Evolutionary conservation across 2,113 vertebrate genomes (phyloP).

Genomic region (Taxidea taxus): DNA sequence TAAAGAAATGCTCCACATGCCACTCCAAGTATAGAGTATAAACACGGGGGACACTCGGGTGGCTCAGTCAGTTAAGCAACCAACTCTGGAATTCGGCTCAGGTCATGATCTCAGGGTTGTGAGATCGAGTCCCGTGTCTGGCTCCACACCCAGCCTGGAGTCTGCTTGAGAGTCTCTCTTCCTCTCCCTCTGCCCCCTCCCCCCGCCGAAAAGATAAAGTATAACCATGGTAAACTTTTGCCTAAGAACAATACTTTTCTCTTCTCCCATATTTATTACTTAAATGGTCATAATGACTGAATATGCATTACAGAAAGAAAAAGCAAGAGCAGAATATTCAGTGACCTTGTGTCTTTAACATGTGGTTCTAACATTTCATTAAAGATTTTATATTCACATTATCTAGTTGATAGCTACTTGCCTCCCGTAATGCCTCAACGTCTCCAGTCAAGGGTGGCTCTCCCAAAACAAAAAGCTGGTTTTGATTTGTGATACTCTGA

Average conservation of each 20-base stretch:
- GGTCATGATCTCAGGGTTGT: neutral
- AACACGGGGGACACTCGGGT: neutral
- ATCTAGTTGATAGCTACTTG: neutral
- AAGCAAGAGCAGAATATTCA: neutral
- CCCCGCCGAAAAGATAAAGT: neutral
- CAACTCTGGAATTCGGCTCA: neutral
- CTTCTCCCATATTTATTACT: neutral
- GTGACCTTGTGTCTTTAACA: neutral
- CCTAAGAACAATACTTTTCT: neutral
- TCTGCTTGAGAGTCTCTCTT: neutral
- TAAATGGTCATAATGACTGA: neutral
- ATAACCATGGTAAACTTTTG: neutral
- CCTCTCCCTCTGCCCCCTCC: neutral
- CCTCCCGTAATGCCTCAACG: neutral
- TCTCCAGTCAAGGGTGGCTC: neutral
- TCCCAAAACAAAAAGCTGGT: neutral
- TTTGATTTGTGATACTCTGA: neutral
- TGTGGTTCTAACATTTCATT: neutral
- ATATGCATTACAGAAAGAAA: neutral
- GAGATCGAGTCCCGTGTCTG: neutral
- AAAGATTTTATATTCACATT: neutral
- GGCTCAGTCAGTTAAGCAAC: neutral
- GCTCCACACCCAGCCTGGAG: neutral
- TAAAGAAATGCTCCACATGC: neutral
- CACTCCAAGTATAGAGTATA: neutral